Evolutionary conservation across 2,113 vertebrate species (phyloP).

Genomic region (Sciurus niger): DNA sequence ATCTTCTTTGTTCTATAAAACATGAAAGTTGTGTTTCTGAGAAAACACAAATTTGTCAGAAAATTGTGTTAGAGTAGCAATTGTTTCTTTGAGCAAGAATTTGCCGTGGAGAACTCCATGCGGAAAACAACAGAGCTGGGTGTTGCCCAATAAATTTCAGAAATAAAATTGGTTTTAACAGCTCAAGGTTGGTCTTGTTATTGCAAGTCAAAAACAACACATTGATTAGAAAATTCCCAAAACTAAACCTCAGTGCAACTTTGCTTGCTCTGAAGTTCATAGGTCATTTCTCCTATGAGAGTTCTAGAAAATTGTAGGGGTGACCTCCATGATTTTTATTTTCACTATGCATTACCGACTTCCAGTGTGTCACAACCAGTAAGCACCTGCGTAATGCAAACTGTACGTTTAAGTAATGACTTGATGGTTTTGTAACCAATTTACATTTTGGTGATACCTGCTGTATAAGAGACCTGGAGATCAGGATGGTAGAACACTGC

Average conservation of each 20-base stretch:
- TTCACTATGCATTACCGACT: background rate
- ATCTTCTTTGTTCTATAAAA: background rate
- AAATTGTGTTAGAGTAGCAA: constrained; percentile 13
- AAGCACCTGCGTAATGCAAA: background rate
- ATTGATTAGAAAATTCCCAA: background rate
- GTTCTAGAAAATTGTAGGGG: background rate
- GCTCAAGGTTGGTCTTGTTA: background rate
- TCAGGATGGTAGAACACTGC: background rate
- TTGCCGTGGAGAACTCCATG: constrained; percentile 16
- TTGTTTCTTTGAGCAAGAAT: constrained; percentile 27
- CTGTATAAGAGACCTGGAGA: background rate
- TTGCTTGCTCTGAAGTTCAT: background rate
- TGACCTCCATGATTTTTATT: background rate
- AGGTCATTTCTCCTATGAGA: background rate
- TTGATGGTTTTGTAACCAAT: background rate
- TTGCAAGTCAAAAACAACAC: constrained; percentile 27
- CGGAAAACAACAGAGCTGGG: constrained; percentile 24
- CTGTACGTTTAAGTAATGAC: background rate
- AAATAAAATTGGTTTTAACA: constrained; percentile 45
- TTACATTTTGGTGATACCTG: background rate
- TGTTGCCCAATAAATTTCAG: constrained; percentile 4
- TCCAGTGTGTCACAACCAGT: background rate
- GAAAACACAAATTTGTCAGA: background rate
- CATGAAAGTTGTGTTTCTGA: background rate
- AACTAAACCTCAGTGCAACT: background rate